phyloP scores from a whole-genome alignment of 2,888 invertebrate genomes.

The Cheilosia grossa region DNA sequence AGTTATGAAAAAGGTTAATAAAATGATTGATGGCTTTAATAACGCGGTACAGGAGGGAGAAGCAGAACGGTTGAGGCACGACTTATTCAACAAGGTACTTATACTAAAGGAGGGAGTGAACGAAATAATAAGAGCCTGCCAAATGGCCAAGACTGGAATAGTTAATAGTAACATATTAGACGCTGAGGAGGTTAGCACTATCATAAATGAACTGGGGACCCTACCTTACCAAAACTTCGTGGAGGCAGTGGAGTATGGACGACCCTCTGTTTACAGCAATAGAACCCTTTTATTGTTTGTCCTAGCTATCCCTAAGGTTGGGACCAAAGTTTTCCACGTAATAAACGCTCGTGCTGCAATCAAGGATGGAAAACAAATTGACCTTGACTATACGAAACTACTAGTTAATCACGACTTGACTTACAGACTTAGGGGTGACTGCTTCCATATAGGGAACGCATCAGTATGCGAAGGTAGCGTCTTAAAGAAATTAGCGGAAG shows the following conservation, averaged over 20 bases:
- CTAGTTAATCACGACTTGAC: not conserved
- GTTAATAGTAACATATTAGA: no score
- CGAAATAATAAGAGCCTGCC: conserved; percentile 7
- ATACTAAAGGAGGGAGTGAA: not conserved
- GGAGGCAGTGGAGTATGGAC: not conserved
- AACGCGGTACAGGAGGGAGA: not conserved
- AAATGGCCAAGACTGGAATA: conserved; percentile 5
- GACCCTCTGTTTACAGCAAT: not conserved
- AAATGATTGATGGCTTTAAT: no score
- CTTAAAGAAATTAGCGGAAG: not conserved
- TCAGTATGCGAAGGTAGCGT: not conserved
- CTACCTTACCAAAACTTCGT: conserved; percentile 2
- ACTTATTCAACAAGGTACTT: conserved; percentile 9
- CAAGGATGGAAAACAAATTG: not conserved
- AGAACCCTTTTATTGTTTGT: not conserved
- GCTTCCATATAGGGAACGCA: no score
- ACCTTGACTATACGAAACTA: not conserved
- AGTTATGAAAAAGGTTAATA: no score
- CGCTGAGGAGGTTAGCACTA: no score
- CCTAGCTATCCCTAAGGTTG: no score
- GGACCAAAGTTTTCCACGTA: no score
- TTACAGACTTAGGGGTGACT: no score
- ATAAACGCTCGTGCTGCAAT: not conserved
- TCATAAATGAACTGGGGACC: not conserved
- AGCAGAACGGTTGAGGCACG: not conserved